Evolutionary conservation across 2,888 invertebrate species (phyloP), one percentile per base, ranked within the genome.

Genomic region (Alentia gelatinosa): DNA sequence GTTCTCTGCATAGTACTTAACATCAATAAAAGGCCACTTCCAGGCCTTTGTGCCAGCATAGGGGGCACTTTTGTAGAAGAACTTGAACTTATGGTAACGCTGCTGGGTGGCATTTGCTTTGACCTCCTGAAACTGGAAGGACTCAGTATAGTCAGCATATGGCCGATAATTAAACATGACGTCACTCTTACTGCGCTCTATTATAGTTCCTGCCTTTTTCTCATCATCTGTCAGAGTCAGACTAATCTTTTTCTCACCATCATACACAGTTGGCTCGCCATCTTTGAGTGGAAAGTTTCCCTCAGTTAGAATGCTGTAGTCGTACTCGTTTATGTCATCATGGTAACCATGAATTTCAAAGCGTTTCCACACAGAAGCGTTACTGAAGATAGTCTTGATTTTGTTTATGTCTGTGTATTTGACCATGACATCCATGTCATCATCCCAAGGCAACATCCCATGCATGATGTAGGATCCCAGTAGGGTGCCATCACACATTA

Each of bases 11-110:
- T 90, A 90, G 33, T 90, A 90, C 56, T 90, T 90, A 30, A 83
- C 68, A n/a, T 90, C 90, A n/a, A 90, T 90, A 35, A 50, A 90
- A n/a, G 90, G 90, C 90, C 90, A 90, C 35, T 79, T 90, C 90
- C 90, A 90, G 19, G 83, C 19, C 3, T n/a, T 30, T 7, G 74
- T 39, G 7, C 90, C 90, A 9, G 90, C 90, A 26, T 50, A 15
- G 7, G 83, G 33, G 1, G 83, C 9, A 37, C 50, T n/a, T 30
- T 26, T 30, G 50, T 47, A 83, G 56, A 90, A 90, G 56, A 90
- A 90, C 50, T 90, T 90, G 74, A 90, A 90, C 33, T 90, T 90
- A 40, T 90, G 90, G 47, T 83, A 90, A 30, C 86, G 42, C 7
- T 40, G 86, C 30, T 86, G 86, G 23, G 68, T 74, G 4, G 19